These are phyloP conservation scores for Eulemur mongoz DNA, from an alignment of 2,797 vertebrate species.

Conservation along the genomic window DNA sequence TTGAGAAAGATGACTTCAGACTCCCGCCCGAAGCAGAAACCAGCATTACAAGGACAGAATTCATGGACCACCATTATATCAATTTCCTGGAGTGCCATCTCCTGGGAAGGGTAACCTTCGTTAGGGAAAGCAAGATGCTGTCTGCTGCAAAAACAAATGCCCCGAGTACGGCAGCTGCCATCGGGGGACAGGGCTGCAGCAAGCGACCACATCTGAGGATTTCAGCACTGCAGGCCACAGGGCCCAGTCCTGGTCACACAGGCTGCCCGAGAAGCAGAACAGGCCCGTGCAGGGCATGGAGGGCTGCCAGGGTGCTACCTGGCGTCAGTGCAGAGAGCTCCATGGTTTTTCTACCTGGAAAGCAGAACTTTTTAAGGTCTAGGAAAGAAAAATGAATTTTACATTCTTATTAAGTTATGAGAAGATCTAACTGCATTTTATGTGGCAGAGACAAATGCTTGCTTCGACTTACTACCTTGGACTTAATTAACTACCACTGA, in stretches of 20 bases:
- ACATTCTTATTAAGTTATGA: neutral
- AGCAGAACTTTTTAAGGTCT: neutral
- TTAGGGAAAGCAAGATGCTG: conserved; percentile 93
- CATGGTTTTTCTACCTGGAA: neutral
- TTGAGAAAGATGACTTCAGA: conserved; percentile 92
- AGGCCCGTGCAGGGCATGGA: neutral
- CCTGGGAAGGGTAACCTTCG: conserved; percentile 92
- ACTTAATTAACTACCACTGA: neutral
- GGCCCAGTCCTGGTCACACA: neutral
- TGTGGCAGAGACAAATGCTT: neutral
- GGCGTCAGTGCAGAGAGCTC: neutral
- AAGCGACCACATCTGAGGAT: conserved; percentile 45
- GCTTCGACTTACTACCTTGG: neutral
- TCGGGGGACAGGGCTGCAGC: conserved; percentile 90
- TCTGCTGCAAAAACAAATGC: conserved; percentile 90
- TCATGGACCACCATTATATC: conserved; percentile 90
- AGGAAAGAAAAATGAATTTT: neutral
- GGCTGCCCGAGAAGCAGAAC: neutral
- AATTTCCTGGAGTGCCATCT: conserved; percentile 95
- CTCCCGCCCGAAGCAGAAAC: conserved; percentile 94
- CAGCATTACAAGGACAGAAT: conserved; percentile 93
- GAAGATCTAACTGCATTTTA: neutral
- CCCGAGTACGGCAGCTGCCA: conserved; percentile 88
- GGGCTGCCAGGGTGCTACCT: fast-evolving
- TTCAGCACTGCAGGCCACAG: neutral